Percentiles rank a stretch among this genome's conserved stretches.
Conservation (phyloP, 2,113 vertebrate genomes). For the Rana temporaria region DNA sequence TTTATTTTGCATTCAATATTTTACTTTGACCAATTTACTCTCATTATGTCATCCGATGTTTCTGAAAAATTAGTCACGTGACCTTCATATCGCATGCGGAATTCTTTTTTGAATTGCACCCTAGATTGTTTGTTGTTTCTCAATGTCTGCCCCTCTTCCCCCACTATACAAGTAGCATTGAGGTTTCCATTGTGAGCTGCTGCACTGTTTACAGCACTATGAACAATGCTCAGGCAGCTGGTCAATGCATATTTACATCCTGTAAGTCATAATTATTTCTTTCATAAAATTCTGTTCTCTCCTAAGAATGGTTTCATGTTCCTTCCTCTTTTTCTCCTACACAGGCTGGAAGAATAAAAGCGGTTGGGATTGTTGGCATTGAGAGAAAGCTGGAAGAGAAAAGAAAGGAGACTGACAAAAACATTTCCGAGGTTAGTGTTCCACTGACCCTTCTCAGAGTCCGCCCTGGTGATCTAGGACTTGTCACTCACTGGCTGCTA, state of each 20-base stretch:
- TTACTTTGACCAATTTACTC: too few relatives aligned
- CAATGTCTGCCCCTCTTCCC: too few relatives aligned
- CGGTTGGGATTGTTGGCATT: conserved; percentile 96
- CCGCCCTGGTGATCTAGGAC: background rate
- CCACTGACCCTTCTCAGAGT: conserved; percentile 55
- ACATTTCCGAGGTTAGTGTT: conserved; percentile 92
- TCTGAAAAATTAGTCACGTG: too few relatives aligned
- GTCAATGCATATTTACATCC: conserved; percentile 18
- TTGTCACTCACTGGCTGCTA: too few relatives aligned
- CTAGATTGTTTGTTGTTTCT: too few relatives aligned
- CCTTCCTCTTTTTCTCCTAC: conserved; percentile 71
- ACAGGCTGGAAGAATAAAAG: conserved; percentile 91
- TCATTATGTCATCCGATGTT: too few relatives aligned
- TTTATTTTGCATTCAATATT: too few relatives aligned
- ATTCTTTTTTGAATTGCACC: too few relatives aligned
- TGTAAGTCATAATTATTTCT: conserved; percentile 15
- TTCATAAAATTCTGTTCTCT: background rate
- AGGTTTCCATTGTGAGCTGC: too few relatives aligned
- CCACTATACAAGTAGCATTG: too few relatives aligned
- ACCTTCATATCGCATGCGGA: too few relatives aligned
- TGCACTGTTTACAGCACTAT: too few relatives aligned
- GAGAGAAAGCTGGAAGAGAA: conserved; percentile 97
- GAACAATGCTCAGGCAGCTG: background rate
- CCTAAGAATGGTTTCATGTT: conserved; percentile 4
- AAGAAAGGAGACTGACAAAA: conserved; percentile 98